Evolutionary conservation across 2,113 vertebrate species (phyloP).

Genomic region (Lepus timidus): DNA sequence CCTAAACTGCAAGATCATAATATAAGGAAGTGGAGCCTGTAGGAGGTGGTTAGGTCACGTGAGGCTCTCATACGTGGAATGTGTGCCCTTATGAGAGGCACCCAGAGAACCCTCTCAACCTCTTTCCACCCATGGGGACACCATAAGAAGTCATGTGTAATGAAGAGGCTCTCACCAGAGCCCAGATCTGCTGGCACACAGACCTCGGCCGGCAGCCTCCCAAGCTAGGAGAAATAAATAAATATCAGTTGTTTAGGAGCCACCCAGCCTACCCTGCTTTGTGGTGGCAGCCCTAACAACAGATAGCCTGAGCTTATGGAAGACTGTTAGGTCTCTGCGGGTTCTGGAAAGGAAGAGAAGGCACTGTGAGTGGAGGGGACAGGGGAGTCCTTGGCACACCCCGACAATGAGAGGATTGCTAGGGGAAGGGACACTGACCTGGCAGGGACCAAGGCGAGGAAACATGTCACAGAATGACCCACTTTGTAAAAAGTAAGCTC

Average conservation of each 20-base stretch:
- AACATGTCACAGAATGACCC: neutral
- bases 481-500: neutral
- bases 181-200: neutral
- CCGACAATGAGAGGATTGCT: neutral
- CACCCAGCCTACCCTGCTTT: neutral
- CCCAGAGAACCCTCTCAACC: neutral
- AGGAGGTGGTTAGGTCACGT: too few species aligned
- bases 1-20: neutral
- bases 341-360: neutral
- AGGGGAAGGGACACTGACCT: fast-evolving
- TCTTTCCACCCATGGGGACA: neutral
- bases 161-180: neutral
- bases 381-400: too few species aligned
- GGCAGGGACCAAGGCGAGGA: neutral
- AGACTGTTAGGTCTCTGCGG: fast-evolving
- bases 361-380: neutral
- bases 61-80: too few species aligned
- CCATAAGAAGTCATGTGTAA: neutral
- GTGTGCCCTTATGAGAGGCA: neutral
- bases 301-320: neutral
- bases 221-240: neutral
- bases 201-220: neutral
- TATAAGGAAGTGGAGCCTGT: neutral
- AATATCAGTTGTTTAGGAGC: neutral
- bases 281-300: neutral